A percentile compares a stretch with the other conserved stretches of the same genome.
phyloP scores from a whole-genome alignment of 2,797 vertebrate genomes.

The Phoebastria nigripes region DNA sequence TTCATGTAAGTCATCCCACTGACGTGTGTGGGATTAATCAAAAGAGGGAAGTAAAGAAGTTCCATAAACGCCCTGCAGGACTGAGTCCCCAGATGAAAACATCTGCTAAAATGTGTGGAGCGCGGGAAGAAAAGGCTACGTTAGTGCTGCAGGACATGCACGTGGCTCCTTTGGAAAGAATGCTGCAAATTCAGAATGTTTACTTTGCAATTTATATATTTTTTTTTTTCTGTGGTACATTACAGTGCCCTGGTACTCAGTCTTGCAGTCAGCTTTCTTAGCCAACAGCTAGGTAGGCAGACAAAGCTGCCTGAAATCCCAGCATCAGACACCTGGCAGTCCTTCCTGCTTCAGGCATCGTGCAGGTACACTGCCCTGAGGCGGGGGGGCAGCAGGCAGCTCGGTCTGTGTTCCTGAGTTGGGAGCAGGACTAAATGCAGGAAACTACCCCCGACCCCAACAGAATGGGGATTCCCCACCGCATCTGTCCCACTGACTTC shows the following conservation, averaged over 20 bases:
- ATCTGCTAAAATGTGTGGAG: not conserved
- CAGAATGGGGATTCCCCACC: not conserved
- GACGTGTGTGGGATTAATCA: not conserved
- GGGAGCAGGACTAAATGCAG: not conserved
- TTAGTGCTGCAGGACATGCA: not conserved
- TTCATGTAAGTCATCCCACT: not conserved
- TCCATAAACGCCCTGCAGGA: not conserved
- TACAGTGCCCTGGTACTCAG: not conserved
- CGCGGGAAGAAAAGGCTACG: not conserved
- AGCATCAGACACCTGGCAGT: not conserved
- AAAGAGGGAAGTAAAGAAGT: not conserved
- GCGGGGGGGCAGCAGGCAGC: not conserved
- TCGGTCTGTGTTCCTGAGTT: not conserved
- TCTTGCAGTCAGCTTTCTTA: not conserved
- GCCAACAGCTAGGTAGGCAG: not conserved
- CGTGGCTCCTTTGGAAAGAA: not conserved
- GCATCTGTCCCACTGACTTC: not conserved
- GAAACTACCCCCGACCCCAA: not conserved
- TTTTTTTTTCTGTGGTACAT: not conserved
- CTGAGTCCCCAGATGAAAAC: not conserved
- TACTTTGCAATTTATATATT: not conserved
- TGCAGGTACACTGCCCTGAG: not conserved
- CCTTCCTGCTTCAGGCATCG: not conserved
- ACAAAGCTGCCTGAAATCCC: not conserved
- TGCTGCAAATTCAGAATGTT: not conserved